These are phyloP conservation scores for Cydia splendana DNA, from an alignment of 1,140 invertebrate genomes.

Conservation along the genomic window DNA sequence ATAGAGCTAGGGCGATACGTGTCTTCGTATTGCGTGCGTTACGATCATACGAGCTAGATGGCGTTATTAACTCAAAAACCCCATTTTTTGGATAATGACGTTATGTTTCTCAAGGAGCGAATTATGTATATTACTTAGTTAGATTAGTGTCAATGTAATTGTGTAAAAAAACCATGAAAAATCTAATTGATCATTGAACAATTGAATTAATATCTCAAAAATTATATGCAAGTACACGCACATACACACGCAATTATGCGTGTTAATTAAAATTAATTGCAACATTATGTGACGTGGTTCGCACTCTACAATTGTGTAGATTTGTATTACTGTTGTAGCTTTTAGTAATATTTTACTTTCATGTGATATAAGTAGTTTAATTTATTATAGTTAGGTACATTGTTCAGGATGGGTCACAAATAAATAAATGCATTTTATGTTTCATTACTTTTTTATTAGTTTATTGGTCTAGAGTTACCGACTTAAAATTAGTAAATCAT, in stretches of 20 bases:
- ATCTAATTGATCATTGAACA: not conserved
- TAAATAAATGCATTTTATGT: not conserved
- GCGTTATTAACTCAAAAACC: too few species aligned
- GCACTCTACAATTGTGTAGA: not conserved
- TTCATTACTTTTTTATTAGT: not conserved
- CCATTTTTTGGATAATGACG: too few species aligned
- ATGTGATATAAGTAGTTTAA: not conserved
- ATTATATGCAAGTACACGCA: not conserved
- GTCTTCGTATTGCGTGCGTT: too few species aligned
- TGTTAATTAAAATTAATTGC: not conserved
- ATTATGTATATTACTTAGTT: not conserved
- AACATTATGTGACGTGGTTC: not conserved
- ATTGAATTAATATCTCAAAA: conserved; percentile 1
- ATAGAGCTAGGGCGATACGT: too few species aligned
- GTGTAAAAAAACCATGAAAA: not conserved
- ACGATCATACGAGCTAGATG: too few species aligned
- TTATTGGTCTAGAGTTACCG: not conserved
- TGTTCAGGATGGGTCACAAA: not conserved
- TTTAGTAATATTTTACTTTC: not conserved
- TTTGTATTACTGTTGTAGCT: not conserved
- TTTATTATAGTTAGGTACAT: not conserved
- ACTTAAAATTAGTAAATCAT: not conserved
- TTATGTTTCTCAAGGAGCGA: too few species aligned
- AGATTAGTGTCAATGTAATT: not conserved
- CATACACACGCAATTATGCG: not conserved